Evolutionary conservation across 2,888 invertebrate genomes (phyloP).

Genomic region (Psylliodes chrysocephalus): DNA sequence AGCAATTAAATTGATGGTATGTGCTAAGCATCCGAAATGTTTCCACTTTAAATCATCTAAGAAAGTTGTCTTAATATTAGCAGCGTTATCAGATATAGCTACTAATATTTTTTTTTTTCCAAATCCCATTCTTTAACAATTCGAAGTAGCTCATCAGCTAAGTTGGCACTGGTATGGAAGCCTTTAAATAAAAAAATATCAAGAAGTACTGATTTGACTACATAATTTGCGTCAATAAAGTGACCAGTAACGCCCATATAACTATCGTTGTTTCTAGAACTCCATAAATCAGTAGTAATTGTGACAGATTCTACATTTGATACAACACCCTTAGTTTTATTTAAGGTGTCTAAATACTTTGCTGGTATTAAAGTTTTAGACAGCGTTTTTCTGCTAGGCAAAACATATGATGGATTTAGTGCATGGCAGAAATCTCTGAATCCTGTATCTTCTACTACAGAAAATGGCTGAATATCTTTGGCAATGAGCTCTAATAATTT

Average conservation of each 20-base stretch:
- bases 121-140: constrained; percentile 18
- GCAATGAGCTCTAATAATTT: too few relatives aligned
- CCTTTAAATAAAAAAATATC: constrained; percentile 11
- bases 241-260: constrained; percentile 29
- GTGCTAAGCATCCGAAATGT: constrained; percentile 27
- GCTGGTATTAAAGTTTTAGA: background rate
- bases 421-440: background rate
- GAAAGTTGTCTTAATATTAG: constrained; percentile 33
- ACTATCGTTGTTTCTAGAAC: constrained; percentile 28
- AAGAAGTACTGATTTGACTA: constrained; percentile 16
- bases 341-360: background rate
- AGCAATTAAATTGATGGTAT: constrained; percentile 26
- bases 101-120: constrained; percentile 24
- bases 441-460: background rate
- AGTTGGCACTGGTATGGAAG: constrained; percentile 22
- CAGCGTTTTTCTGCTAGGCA: background rate
- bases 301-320: background rate
- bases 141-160: constrained; percentile 5
- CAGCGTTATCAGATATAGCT: constrained; percentile 36
- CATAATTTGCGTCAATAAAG: constrained; percentile 30
- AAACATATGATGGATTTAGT: background rate
- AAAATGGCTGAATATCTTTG: too few relatives aligned
- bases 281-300: constrained; percentile 39
- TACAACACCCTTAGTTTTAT: background rate
- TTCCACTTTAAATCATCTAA: constrained; percentile 14